phyloP scores from a whole-genome alignment of 2,888 invertebrate genomes.

The Orthonychiurus folsomi region DNA sequence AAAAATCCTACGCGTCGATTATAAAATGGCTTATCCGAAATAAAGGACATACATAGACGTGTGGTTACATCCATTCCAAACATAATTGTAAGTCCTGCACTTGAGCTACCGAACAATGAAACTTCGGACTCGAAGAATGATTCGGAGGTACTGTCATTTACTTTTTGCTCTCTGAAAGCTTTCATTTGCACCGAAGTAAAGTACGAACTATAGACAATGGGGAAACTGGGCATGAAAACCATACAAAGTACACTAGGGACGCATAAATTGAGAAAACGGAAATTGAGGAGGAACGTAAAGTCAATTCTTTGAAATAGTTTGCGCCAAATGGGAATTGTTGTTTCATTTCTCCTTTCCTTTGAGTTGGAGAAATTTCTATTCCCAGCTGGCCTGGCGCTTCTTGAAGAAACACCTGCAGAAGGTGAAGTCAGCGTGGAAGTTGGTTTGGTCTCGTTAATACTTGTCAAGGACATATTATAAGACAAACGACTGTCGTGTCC shows the following conservation, averaged over 20 bases:
- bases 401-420: no score
- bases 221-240: slow-evolving; percentile 28
- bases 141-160: neutral
- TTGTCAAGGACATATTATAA: no score
- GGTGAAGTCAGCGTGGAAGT: no score
- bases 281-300: slow-evolving; percentile 2
- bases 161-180: neutral
- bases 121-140: neutral
- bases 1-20: slow-evolving; percentile 25
- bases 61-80: slow-evolving; percentile 25
- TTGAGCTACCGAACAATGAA: neutral
- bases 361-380: neutral
- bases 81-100: neutral
- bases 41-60: slow-evolving; percentile 27
- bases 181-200: slow-evolving; percentile 4
- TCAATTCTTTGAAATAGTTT: neutral
- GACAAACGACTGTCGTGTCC: neutral
- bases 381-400: no score
- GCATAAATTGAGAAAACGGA: slow-evolving; percentile 28
- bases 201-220: slow-evolving; percentile 27
- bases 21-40: slow-evolving; percentile 28
- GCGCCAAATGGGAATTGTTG: neutral
- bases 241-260: slow-evolving; percentile 22
- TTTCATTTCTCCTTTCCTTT: neutral
- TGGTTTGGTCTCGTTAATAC: no score